phyloP scores from a whole-genome alignment of 2,888 invertebrate species.

The Limnephilus lunatus region DNA sequence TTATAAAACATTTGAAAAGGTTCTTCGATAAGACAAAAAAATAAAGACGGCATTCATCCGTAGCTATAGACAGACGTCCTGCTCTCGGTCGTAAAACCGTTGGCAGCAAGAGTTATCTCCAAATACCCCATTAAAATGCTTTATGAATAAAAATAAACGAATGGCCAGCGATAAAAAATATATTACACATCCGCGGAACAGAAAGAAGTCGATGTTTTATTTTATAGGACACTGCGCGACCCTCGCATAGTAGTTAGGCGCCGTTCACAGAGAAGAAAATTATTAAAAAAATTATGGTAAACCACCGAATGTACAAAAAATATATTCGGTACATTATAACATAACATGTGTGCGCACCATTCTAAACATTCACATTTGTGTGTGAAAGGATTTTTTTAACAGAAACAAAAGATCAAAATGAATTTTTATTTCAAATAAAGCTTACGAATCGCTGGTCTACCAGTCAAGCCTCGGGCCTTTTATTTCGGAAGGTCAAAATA shows the following conservation, averaged over 20 bases:
- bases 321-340: too few relatives aligned
- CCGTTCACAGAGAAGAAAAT: not conserved
- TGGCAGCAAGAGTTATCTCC: slow-evolving; percentile 21
- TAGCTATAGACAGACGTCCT: not conserved
- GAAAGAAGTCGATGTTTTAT: not conserved
- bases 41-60: not conserved
- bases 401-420: too few relatives aligned
- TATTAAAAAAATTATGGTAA: too few relatives aligned
- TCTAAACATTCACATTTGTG: too few relatives aligned
- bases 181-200: slow-evolving; percentile 3
- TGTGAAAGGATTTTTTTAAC: too few relatives aligned
- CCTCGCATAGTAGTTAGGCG: not conserved
- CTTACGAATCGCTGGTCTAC: not conserved
- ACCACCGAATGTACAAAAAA: not conserved
- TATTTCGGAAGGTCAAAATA: too few relatives aligned
- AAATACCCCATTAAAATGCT: slow-evolving; percentile 36
- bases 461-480: too few relatives aligned
- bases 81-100: not conserved
- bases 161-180: not conserved
- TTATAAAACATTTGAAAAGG: not conserved
- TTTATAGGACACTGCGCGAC: not conserved
- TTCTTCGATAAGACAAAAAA: not conserved
- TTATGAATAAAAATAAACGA: slow-evolving; percentile 34
- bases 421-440: not conserved
- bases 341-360: not conserved